Evolutionary conservation across 92 coral and sea anemone genomes (phyloP).

Genomic region (Micromussa lordhowensis): DNA sequence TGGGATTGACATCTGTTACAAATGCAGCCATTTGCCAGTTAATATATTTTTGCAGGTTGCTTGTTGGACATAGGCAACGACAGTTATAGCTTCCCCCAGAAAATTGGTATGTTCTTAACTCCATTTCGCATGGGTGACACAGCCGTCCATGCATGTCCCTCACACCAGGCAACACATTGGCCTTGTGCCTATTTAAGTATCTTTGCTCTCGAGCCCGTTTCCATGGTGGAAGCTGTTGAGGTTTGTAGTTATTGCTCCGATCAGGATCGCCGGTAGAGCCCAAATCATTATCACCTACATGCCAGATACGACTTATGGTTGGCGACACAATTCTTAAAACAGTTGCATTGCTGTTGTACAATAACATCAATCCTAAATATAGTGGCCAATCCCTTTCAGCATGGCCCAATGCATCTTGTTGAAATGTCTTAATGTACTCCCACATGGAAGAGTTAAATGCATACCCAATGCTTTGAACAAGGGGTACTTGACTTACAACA

Average conservation of each 20-base stretch:
- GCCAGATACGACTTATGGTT: slow-evolving; percentile 97
- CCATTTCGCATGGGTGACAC: slow-evolving; percentile 89
- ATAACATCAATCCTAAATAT: slow-evolving; percentile 82
- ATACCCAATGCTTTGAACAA: slow-evolving; percentile 89
- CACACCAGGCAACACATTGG: slow-evolving; percentile 75
- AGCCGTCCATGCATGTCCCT: slow-evolving; percentile 88
- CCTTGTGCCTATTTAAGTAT: slow-evolving; percentile 76
- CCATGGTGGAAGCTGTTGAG: slow-evolving; percentile 53
- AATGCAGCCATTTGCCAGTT: slow-evolving; percentile 92
- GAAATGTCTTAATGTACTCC: slow-evolving; percentile 87
- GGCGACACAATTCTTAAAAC: slow-evolving; percentile 84
- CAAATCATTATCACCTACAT: slow-evolving; percentile 81
- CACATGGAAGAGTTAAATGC: slow-evolving; percentile 92
- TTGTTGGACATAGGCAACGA: slow-evolving; percentile 80
- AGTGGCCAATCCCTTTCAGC: slow-evolving; percentile 90
- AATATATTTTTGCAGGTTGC: slow-evolving; percentile 77
- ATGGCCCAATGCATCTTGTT: slow-evolving; percentile 79
- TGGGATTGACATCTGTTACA: slow-evolving; percentile 57
- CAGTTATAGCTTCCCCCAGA: slow-evolving; percentile 74
- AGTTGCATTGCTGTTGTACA: slow-evolving; percentile 86
- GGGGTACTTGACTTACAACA: slow-evolving; percentile 89
- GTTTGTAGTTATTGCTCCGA: slow-evolving; percentile 18
- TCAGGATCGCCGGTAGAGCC: slow-evolving; percentile 44
- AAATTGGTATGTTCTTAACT: slow-evolving; percentile 69
- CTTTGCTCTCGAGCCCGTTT: slow-evolving; percentile 80